A percentile compares a stretch with the other conserved stretches of the same genome.
Conservation (phyloP, 2,888 invertebrate genomes). For the Camptogramma bilineatum region DNA sequence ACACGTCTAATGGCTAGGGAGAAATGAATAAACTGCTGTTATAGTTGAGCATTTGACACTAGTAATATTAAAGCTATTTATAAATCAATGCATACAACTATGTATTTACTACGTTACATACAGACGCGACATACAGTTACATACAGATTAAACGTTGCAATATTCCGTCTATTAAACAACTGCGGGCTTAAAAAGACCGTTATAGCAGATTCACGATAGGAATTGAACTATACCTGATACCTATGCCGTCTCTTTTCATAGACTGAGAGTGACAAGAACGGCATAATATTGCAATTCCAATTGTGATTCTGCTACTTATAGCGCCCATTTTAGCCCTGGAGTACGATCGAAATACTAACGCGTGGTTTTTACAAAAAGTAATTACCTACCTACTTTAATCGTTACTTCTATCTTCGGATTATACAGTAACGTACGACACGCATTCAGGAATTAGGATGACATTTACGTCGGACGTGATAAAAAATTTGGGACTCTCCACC, state of each 20-base stretch:
- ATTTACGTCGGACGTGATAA: slow-evolving; percentile 65
- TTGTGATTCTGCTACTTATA: too few relatives aligned
- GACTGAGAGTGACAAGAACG: too few relatives aligned
- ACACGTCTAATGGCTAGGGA: slow-evolving; percentile 21
- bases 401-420: slow-evolving; percentile 44
- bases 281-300: too few relatives aligned
- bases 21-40: slow-evolving; percentile 33
- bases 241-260: too few relatives aligned
- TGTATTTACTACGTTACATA: background rate
- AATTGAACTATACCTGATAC: too few relatives aligned
- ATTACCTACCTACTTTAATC: slow-evolving; percentile 14
- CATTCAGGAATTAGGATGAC: slow-evolving; percentile 65
- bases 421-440: slow-evolving; percentile 52
- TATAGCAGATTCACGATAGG: too few relatives aligned
- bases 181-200: too few relatives aligned
- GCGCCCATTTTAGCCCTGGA: too few relatives aligned
- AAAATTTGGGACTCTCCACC: slow-evolving; percentile 68
- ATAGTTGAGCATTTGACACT: slow-evolving; percentile 24
- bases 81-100: slow-evolving; percentile 13
- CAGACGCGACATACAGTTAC: background rate
- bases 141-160: slow-evolving; percentile 3
- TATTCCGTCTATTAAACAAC: slow-evolving; percentile 10
- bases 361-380: background rate
- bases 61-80: background rate
- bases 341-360: too few relatives aligned